Percentiles rank a stretch among this genome's conserved stretches.
These are phyloP conservation scores for Macroteleia sp. DNA, from an alignment of 2,888 invertebrate genomes.

Conservation along the genomic window DNA sequence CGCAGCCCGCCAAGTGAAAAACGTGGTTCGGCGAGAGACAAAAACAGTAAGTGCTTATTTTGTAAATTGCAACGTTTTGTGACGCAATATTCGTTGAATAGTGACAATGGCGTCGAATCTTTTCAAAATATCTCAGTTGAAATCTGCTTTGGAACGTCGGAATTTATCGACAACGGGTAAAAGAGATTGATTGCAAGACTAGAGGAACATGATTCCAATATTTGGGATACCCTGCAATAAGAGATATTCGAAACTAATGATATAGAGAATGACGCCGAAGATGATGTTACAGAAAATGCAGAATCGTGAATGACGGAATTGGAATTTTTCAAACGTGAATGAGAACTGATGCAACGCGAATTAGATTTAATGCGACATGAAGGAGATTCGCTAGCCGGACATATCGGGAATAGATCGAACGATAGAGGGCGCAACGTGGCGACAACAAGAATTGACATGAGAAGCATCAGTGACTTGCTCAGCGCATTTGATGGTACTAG, in stretches of 20 bases:
- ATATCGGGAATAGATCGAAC: neutral
- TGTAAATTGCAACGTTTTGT: neutral
- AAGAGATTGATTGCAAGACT: neutral
- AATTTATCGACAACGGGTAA: neutral
- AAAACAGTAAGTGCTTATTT: no score
- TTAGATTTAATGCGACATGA: neutral
- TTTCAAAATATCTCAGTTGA: neutral
- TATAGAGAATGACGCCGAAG: neutral
- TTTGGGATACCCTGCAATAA: neutral
- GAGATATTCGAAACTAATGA: neutral
- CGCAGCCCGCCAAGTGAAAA: no score
- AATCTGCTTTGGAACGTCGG: neutral
- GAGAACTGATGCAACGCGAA: neutral
- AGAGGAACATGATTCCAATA: neutral
- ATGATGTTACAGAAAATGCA: neutral
- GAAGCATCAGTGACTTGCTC: neutral
- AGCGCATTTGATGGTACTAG: neutral
- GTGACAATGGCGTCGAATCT: neutral
- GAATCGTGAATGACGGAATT: neutral
- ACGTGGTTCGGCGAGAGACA: no score
- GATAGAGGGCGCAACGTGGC: no score
- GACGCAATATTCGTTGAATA: neutral
- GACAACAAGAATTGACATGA: neutral
- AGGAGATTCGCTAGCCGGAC: neutral
- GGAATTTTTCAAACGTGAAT: neutral